These are phyloP conservation scores for Psylliodes chrysocephalus DNA, from an alignment of 2,888 invertebrate species.

Conservation along the genomic window DNA sequence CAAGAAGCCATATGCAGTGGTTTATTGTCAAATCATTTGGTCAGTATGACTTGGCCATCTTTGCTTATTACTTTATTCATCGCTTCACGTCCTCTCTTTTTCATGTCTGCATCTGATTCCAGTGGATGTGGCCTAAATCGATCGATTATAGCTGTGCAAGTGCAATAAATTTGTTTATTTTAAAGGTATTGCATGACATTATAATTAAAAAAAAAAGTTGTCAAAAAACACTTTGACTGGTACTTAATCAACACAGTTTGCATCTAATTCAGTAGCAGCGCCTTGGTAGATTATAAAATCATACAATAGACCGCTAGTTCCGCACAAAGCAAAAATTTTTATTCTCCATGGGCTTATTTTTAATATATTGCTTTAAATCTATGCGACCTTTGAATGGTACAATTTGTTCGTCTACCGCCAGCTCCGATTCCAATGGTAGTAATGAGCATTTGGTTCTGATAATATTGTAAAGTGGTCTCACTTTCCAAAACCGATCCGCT, in stretches of 20 bases:
- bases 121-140: not conserved
- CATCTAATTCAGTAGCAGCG: conserved; percentile 13
- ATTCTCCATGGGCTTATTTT: conserved; percentile 3
- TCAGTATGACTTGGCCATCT: not conserved
- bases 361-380: conserved; percentile 11
- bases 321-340: conserved; percentile 1
- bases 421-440: conserved; percentile 8
- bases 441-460: conserved; percentile 15
- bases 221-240: too few relatives aligned
- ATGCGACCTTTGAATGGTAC: not conserved
- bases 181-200: conserved; percentile 9
- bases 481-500: conserved; percentile 12
- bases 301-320: not conserved
- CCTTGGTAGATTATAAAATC: conserved; percentile 12
- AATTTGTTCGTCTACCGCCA: not conserved
- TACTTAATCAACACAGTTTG: not conserved
- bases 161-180: not conserved
- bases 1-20: not conserved
- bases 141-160: conserved; percentile 5
- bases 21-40: not conserved
- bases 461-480: conserved; percentile 16
- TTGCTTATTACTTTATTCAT: not conserved
- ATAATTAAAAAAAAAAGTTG: conserved; percentile 8
- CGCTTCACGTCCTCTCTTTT: not conserved
- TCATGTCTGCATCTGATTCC: not conserved